Conservation (phyloP, 23 tunicate genomes). For the Styela plicata region DNA sequence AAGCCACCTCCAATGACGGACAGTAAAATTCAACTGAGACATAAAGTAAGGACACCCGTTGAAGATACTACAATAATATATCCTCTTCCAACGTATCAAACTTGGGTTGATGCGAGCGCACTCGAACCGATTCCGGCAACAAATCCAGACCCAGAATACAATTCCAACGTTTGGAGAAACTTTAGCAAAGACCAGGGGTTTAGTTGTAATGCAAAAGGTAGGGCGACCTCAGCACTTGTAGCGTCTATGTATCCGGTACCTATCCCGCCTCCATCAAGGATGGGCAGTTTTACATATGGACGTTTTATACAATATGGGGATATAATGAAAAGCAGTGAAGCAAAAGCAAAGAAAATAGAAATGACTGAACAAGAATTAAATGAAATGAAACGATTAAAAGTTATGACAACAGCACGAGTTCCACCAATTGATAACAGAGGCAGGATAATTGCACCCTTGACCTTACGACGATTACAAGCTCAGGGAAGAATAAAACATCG, state of each 20-base stretch:
- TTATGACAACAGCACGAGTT: conserved; percentile 60
- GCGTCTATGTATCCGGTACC: conserved; percentile 84
- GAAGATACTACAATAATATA: conserved; percentile 74
- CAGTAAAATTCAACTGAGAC: conserved; percentile 55
- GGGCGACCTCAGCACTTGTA: conserved; percentile 45
- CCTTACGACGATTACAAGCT: conserved; percentile 56
- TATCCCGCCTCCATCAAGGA: conserved; percentile 85
- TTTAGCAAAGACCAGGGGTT: conserved; percentile 53
- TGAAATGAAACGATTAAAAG: conserved; percentile 61
- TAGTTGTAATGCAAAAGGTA: conserved; percentile 11
- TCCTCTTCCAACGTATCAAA: conserved; percentile 68
- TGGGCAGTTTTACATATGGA: conserved; percentile 81
- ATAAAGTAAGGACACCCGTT: conserved; percentile 63
- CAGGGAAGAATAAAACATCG: conserved; percentile 78
- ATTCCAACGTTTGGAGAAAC: conserved; percentile 85
- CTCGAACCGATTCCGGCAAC: conserved; percentile 59
- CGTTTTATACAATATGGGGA: conserved; percentile 75
- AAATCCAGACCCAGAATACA: conserved; percentile 70
- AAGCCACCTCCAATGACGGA: conserved; percentile 57
- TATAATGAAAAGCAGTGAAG: conserved; percentile 44
- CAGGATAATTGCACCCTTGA: conserved; percentile 59
- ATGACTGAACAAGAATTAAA: conserved; percentile 55
- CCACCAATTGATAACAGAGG: conserved; percentile 85
- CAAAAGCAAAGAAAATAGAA: conserved; percentile 60
- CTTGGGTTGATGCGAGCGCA: conserved; percentile 79